Conservation (phyloP, 2,113 vertebrate species). For the Nycticryphes semicollaris region DNA sequence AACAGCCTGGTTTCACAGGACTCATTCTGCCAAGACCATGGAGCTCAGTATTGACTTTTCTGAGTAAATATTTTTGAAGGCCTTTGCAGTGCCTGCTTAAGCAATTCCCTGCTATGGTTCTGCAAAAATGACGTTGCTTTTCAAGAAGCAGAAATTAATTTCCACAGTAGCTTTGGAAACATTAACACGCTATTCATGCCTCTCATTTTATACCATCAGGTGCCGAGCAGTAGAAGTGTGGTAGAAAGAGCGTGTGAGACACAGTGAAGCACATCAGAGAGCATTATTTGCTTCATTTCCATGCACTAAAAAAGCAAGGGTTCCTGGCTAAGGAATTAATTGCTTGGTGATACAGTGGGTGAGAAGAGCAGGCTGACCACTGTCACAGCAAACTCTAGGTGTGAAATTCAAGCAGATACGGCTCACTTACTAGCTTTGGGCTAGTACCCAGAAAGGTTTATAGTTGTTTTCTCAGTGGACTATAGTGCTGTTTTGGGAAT, state of each 20-base stretch:
- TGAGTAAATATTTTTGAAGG: conserved; percentile 26
- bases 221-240: not conserved
- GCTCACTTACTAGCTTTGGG: not conserved
- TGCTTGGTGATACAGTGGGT: not conserved
- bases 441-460: not conserved
- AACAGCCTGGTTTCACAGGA: not conserved
- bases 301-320: not conserved
- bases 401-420: not conserved
- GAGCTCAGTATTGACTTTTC: not conserved
- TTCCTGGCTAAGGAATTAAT: not conserved
- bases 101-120: not conserved
- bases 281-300: not conserved
- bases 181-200: not conserved
- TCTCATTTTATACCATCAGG: not conserved
- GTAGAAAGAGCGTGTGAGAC: not conserved
- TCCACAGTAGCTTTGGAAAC: not conserved
- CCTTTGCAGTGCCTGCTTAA: not conserved
- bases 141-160: not conserved
- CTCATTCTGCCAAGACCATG: not conserved
- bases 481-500: not conserved
- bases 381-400: not conserved
- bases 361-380: not conserved
- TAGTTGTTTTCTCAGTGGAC: not conserved
- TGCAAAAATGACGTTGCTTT: not conserved
- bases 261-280: not conserved